Base-by-base conservation (phyloP, 2,888 invertebrate species). In the Diaphora mendica region DNA sequence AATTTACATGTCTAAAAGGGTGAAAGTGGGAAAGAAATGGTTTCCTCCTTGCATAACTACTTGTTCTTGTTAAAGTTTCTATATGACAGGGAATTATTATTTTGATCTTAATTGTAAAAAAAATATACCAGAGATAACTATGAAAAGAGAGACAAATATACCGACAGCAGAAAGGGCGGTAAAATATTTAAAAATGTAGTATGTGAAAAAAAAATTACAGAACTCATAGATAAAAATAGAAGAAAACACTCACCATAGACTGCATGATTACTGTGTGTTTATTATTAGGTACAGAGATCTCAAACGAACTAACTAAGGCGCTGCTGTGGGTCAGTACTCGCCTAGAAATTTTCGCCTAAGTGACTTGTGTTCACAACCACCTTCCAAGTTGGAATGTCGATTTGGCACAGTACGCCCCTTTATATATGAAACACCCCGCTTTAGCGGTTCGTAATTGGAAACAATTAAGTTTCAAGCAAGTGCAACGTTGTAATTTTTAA, bases 291-390 rank as follows among this genome's bases (percentile, higher is more conserved):
- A 88, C 85, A 87, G 95, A 95, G 95, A 95, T 95, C 95, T 94
- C 94, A 95, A 95, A 95, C 95, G 95, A 95, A 95, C 95, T 95
- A 92, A 89, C 93, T 82, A 90, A 91, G 91, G 93, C 95, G 95
- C 95, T 95, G 93, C 95, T 95, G 95, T 64, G 78, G 78, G 79
- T 88, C 95, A 95, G 95, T 92, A 95, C 94, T 95, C 95, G 95
- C 95, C 91, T 92, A 92, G 94, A 91, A 92, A 95, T 88, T 95
- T 95, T 93, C 95, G 95, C 91, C 95, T 95, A 95, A 95, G 95
- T 86, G 83, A 90, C 91, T 94, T 92, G 93, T 89, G 90, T 87
- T 88, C 89, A 85, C 91, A 90, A 93, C 91, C 86, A 94, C 91
- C 88, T 89, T 90, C 89, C 88, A 85, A 91, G 90, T 92, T 89